phyloP scores from a whole-genome alignment of 1,140 invertebrate species.

The Zaprionus capensis region DNA sequence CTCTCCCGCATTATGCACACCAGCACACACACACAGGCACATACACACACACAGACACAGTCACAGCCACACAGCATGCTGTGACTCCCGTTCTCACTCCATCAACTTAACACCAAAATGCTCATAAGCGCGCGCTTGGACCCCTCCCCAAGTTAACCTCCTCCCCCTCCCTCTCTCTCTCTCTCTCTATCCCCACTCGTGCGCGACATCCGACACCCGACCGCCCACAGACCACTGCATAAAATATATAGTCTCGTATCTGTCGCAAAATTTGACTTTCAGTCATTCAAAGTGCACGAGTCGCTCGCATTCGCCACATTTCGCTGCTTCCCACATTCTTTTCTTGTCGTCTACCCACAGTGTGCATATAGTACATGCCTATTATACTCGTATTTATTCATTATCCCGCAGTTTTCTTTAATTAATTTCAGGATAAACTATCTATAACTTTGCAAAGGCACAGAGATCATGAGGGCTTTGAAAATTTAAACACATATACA shows the following conservation, averaged over 20 bases:
- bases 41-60: conserved; percentile 38
- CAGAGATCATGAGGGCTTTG: too few species aligned
- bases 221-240: conserved; percentile 55
- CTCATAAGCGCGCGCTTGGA: conserved; percentile 63
- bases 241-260: conserved; percentile 63
- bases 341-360: background rate
- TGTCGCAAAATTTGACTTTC: conserved; percentile 69
- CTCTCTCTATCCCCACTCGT: conserved; percentile 16
- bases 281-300: conserved; percentile 57
- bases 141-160: conserved; percentile 1
- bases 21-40: conserved; percentile 39
- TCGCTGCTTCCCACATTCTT: background rate
- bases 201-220: conserved; percentile 29
- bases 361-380: background rate
- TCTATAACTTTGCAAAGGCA: too few species aligned
- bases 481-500: too few species aligned
- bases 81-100: conserved; percentile 18
- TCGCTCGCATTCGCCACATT: conserved; percentile 29
- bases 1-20: conserved; percentile 81
- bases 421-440: conserved; percentile 4
- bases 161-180: too few species aligned
- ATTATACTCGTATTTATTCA: background rate
- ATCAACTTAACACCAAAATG: conserved; percentile 70
- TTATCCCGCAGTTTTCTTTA: conserved; percentile 14
- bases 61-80: conserved; percentile 26